Evolutionary conservation across 2,113 vertebrate genomes (phyloP), one percentile per base, ranked within the genome.

Genomic region (Pipa parva): DNA sequence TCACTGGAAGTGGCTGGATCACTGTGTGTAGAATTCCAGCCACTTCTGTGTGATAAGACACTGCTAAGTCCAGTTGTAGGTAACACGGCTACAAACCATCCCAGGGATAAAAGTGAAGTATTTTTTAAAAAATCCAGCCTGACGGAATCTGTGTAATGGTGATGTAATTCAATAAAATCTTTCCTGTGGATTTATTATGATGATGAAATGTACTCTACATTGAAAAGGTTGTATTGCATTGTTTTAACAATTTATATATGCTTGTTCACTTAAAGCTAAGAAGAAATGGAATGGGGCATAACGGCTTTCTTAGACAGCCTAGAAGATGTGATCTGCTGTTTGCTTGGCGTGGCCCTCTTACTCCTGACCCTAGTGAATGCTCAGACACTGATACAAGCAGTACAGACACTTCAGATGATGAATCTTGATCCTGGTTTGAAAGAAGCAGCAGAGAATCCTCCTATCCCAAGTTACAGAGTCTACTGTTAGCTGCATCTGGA

Each of bases 381-480:
- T 95, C 92, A 0, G 95, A 95, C 77, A 92, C 94, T 1, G 95
- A 99, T 83, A 97, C 95, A 63, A 99, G 92, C 88, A 93, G 95
- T 90, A 94, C 93, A 72, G 94, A 94, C 82, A 97, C 95, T 18
- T 95, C 95, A 63, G 94, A 97, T 63, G 94, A 95, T 3, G 94
- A 97, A 82, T 92, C 93, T 90, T 99, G 92, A 95, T 79, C 39
- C 50, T 78, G 81, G 77, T 76, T 70, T 76, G 21, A 45, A 59
- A 24, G 20, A n/a, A 49, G 27, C 63, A 25, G 21, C 39, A n/a
- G 15, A 3, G n/a, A 13, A 27, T 21, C 24, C 39, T 58, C 77
- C 72, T 79, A 83, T 80, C 82, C 82, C 78, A 81, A 80, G 78
- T 81, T 80, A 82, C 78, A 66, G 78, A 82, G 78, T 81, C 81